Base-by-base conservation (phyloP, 2,888 invertebrate species). In the Melikaiella ostensackeni region DNA sequence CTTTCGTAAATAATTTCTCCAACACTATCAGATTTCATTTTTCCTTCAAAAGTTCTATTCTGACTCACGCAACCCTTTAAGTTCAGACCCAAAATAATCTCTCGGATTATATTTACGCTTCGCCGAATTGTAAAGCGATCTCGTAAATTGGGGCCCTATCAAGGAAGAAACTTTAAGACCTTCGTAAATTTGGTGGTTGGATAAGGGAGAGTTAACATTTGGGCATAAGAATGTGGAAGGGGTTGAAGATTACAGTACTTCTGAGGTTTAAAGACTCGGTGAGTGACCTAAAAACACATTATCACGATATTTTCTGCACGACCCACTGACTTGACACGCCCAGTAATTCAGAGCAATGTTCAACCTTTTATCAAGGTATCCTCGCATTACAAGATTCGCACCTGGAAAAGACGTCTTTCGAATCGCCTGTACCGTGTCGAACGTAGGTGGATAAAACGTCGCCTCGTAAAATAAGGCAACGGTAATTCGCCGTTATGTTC, bases 401-500 rank as follows among this genome's bases (percentile, higher is more conserved):
- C 76, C 62, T 62, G 73, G 38, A 62, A 73, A 63, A 55, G 62
- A 74, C 46, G 70, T 61, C 70, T 73, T 38, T 35, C 35, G 63
- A 70, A 70, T 70, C 46, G 46, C 50, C 74, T 35, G 62, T 50
- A 38, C 55, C 77, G 74, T 74, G 73, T 77, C 50, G 27, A 77
- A 77, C 63, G 77, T 77, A 63, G 77, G 77, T 62, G 74, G 73
- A 33, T 50, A 73, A 76, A 77, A 57, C 77, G 62, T 77, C 77
- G 63, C 63, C 62, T 77, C 74, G 63, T 77, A 77, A 77, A 77
- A 77, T 77, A 74, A 77, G 62, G 57, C 73, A 77, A 77, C 74
- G 74, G 77, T 77, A 77, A 74, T 77, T 63, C 74, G 74, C 77
- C 74, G 77, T 74, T 77, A 73, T 63, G 33, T 50, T 63, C 63